Evolutionary conservation across 1,140 invertebrate genomes (phyloP).

Genomic region (Schlechtendalia chinensis): DNA sequence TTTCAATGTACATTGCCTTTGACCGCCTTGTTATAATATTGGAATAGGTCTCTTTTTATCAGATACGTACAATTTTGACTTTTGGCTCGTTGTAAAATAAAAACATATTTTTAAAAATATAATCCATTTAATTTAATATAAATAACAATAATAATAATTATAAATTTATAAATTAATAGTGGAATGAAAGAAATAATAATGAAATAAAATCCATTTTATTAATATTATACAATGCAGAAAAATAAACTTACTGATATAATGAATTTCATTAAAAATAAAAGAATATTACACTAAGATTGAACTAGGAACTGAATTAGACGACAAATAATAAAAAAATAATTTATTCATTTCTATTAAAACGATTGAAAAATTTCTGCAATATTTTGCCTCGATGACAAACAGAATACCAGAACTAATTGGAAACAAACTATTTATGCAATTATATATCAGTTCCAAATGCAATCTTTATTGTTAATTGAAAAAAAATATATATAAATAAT

Average conservation of each 20-base stretch:
- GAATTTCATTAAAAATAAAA: not conserved
- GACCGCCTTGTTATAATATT: too few species aligned
- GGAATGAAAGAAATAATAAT: conserved; percentile 41
- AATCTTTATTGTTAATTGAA: conserved; percentile 10
- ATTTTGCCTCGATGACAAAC: not conserved
- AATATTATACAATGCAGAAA: conserved; percentile 11
- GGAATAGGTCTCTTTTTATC: too few species aligned
- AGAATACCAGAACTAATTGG: not conserved
- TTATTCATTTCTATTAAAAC: not conserved
- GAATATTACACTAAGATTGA: conserved; percentile 14
- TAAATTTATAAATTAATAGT: conserved; percentile 30
- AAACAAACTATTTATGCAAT: not conserved
- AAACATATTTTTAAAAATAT: too few species aligned
- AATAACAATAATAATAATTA: conserved; percentile 13
- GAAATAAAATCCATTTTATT: conserved; percentile 6
- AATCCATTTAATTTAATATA: too few species aligned
- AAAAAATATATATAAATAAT: conserved; percentile 12
- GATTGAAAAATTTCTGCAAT: not conserved
- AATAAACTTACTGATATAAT: conserved; percentile 7
- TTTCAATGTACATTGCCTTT: too few species aligned
- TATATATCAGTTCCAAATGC: conserved; percentile 29
- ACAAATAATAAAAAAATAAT: conserved; percentile 1
- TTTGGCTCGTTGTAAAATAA: too few species aligned
- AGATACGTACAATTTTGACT: too few species aligned
- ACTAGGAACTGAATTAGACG: conserved; percentile 15